Percentiles rank a stretch among this genome's conserved stretches.
Evolutionary conservation across 2,888 invertebrate species (phyloP).

Genomic region (Lycocerus yunnanus): DNA sequence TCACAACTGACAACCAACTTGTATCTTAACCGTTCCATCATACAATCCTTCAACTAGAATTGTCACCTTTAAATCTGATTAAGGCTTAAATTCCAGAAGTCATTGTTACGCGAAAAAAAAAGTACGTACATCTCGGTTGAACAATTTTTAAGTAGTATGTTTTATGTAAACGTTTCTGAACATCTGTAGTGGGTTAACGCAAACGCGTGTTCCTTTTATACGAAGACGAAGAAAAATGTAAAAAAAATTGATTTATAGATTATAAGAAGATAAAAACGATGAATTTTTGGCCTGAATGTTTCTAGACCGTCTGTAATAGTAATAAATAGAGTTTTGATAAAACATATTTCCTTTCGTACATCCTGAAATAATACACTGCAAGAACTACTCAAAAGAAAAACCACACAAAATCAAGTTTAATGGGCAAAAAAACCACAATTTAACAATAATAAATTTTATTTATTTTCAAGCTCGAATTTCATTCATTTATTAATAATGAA

Average conservation of each 20-base stretch:
- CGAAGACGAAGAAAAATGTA: neutral
- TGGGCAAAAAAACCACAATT: neutral
- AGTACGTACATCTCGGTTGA: constrained; percentile 1
- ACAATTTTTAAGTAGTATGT: neutral
- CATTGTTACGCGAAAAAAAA: constrained; percentile 27
- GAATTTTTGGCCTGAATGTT: neutral
- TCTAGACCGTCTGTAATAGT: neutral
- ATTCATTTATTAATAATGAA: neutral
- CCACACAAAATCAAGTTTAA: neutral
- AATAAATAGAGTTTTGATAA: neutral
- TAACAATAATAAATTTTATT: neutral
- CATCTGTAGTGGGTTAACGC: neutral
- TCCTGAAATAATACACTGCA: neutral
- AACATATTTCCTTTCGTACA: neutral
- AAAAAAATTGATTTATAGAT: neutral
- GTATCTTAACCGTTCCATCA: constrained; percentile 31
- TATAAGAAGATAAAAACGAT: neutral
- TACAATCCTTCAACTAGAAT: constrained; percentile 30
- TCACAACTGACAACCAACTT: constrained; percentile 31
- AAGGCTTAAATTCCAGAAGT: constrained; percentile 29
- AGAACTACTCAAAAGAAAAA: neutral
- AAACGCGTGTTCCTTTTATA: neutral
- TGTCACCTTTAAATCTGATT: constrained; percentile 34
- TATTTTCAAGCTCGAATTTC: neutral
- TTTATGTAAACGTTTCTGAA: neutral